phyloP scores from a whole-genome alignment of 1,140 invertebrate species.

The Magallana ariakensis region DNA sequence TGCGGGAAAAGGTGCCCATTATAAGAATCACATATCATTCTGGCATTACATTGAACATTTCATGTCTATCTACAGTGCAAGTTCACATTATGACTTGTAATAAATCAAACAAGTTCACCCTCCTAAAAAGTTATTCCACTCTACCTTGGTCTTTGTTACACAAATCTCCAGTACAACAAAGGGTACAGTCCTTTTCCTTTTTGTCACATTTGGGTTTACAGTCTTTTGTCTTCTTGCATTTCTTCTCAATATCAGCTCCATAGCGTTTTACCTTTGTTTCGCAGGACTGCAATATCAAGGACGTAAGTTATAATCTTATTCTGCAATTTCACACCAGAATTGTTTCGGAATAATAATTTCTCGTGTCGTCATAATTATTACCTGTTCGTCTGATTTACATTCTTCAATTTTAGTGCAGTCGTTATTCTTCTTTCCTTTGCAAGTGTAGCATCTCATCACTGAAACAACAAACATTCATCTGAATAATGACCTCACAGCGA shows the following conservation, averaged over 20 bases:
- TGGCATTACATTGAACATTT: too few relatives aligned
- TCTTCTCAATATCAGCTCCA: not conserved
- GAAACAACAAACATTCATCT: too few relatives aligned
- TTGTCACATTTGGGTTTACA: not conserved
- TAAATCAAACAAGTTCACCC: too few relatives aligned
- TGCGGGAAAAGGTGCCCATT: too few relatives aligned
- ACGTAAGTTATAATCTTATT: too few relatives aligned
- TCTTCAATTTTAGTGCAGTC: not conserved
- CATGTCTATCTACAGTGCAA: too few relatives aligned
- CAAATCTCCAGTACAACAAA: not conserved
- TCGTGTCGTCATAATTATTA: not conserved
- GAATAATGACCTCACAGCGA: too few relatives aligned
- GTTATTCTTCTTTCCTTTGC: conserved; percentile 1
- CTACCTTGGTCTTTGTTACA: conserved; percentile 6
- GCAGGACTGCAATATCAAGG: not conserved
- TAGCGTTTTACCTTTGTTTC: not conserved
- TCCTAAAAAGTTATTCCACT: too few relatives aligned
- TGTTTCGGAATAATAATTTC: too few relatives aligned
- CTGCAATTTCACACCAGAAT: too few relatives aligned
- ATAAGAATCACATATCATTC: too few relatives aligned
- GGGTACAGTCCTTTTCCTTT: not conserved
- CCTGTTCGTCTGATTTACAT: not conserved
- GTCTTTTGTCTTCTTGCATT: not conserved
- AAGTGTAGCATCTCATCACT: conserved; percentile 15
- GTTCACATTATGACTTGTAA: too few relatives aligned